Percentiles rank a stretch among this genome's conserved stretches.
Conservation (phyloP, 1,140 invertebrate genomes). For the Hylyphantes graminicola region DNA sequence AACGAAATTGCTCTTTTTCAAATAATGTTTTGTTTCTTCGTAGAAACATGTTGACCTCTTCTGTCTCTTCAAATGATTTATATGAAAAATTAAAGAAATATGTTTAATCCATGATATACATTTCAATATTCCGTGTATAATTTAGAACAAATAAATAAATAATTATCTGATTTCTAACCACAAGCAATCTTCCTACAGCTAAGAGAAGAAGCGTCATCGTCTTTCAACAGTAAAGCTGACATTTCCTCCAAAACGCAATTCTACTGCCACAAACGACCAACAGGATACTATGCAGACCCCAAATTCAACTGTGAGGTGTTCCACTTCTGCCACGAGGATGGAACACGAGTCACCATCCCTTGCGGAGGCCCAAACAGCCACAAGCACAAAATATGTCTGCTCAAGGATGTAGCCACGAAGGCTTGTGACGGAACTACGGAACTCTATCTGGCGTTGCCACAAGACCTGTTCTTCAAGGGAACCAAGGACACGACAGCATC, state of each 20-base stretch:
- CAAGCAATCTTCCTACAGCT: not conserved
- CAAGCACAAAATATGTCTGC: conserved; percentile 36
- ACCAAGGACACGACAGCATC: conserved; percentile 43
- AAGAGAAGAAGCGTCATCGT: not conserved
- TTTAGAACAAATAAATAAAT: not conserved
- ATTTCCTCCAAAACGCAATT: conserved; percentile 11
- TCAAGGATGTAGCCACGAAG: conserved; percentile 23
- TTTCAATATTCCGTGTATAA: too few species aligned
- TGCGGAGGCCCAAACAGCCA: not conserved
- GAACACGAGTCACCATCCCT: conserved; percentile 40
- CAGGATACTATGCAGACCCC: conserved; percentile 55
- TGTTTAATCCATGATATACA: too few species aligned
- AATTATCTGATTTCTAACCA: not conserved
- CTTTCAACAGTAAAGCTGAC: not conserved
- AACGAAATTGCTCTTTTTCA: too few species aligned
- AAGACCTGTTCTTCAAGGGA: conserved; percentile 31
- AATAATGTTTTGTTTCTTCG: too few species aligned
- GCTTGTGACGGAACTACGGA: conserved; percentile 27
- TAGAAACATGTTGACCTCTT: too few species aligned
- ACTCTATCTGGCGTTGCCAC: conserved; percentile 7
- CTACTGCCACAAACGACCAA: conserved; percentile 16
- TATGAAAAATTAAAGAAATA: too few species aligned
- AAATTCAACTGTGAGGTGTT: conserved; percentile 45
- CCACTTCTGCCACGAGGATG: conserved; percentile 48
- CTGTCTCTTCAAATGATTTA: too few species aligned